Base-by-base conservation (phyloP, 2,113 vertebrate species). In the Neolamprologus variostigma region DNA sequence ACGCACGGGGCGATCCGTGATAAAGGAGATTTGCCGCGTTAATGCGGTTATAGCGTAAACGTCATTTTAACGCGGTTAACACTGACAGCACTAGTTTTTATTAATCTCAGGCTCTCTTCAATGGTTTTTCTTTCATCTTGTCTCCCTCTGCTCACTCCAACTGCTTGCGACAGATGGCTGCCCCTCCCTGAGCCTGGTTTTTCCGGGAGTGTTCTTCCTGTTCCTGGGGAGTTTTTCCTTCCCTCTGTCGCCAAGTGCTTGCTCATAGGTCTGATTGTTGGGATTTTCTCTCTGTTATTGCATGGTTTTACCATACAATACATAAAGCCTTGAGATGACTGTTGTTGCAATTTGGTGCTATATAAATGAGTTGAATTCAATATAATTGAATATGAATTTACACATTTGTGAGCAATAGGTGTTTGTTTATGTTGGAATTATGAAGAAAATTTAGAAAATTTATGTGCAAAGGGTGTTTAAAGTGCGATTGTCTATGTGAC, bases 221-320 rank as follows among this genome's bases (percentile, higher is more conserved):
- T 37, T 68, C 10, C 33, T 40, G 33, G 11, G 61, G 31, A 4
- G 33, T 68, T 68, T 68, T 68, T 40, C 19, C 63, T 40, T 68
- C 33, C 33, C 2, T 40, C 63, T 21, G 4, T 68, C 19, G 0
- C 63, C 63, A 68, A 68, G 63, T 21, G 7, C 11, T 68, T 68
- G 3, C 63, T 21, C 7, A 68, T 21, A 68, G 3, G 33, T 68
- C 33, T 8, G 33, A 68, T 40, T 40, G 35, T 21, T 68, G 63
- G 63, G 7, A 40, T 68, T 40, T 40, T 40, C 63, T 21, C 19
- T 68, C 33, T 68, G 35, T 68, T 68, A 68, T 68, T 68, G 35
- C 8, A 40, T 40, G 2, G 35, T 40, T 68, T 40, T 1, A 14
- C 35, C 63, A 40, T 68, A 40, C 33, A 68, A 13, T 68, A 66